Conservation (phyloP, 1,140 invertebrate species). For the Drosophila yakuba region DNA sequence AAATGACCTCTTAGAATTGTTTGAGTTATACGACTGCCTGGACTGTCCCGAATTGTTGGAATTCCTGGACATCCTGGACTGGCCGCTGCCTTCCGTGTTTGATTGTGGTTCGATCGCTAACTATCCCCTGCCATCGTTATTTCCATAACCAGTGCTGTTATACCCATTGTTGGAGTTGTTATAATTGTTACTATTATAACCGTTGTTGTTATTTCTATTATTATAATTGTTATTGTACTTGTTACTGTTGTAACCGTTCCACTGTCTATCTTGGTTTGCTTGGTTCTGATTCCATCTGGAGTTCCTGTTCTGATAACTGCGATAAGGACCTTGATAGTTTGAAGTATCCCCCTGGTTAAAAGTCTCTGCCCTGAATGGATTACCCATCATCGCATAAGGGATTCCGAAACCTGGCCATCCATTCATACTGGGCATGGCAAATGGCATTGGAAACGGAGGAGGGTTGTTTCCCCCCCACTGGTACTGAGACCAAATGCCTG, state of each 20-base stretch:
- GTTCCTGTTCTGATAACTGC: not conserved
- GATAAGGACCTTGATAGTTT: not conserved
- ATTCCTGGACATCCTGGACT: not conserved
- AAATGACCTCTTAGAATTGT: not conserved
- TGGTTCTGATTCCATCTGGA: not conserved
- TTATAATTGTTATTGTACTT: not conserved
- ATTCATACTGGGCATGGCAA: not conserved
- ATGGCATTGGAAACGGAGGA: conserved; percentile 1
- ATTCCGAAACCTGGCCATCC: conserved; percentile 3
- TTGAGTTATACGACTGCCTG: not conserved
- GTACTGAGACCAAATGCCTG: not conserved
- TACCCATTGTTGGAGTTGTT: not conserved
- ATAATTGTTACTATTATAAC: too few relatives aligned
- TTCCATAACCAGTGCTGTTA: too few relatives aligned
- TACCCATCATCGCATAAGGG: conserved; percentile 4
- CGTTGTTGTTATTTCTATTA: not conserved
- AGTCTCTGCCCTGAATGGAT: not conserved
- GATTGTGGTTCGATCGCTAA: not conserved
- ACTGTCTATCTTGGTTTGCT: not conserved
- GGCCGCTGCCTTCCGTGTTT: not conserved
- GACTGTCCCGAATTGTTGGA: not conserved
- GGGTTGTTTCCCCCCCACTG: not conserved
- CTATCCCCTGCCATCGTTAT: not conserved
- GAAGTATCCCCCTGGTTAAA: not conserved
- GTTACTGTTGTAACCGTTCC: not conserved